Evolutionary conservation across 2,888 invertebrate genomes (phyloP).

Genomic region (Agrilus mali): DNA sequence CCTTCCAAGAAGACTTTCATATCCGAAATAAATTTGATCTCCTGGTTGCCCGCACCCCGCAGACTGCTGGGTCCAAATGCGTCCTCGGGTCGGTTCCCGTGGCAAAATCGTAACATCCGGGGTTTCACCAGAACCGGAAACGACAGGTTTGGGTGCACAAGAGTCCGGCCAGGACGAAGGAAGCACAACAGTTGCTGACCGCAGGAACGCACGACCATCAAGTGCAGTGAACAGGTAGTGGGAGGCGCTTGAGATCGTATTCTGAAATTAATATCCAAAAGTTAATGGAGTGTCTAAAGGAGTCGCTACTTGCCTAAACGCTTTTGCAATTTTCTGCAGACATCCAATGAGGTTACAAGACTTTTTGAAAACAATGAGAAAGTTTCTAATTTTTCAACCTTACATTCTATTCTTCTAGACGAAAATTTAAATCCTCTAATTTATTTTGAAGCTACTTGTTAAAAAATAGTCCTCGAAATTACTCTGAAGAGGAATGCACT

Average conservation of each 20-base stretch:
- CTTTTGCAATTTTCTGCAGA: too few relatives aligned
- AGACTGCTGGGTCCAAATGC: conserved; percentile 49
- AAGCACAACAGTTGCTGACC: conserved; percentile 44
- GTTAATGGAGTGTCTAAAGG: too few relatives aligned
- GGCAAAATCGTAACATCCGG: conserved; percentile 42
- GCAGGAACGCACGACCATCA: conserved; percentile 42
- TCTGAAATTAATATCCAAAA: conserved; percentile 31
- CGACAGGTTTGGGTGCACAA: conserved; percentile 30
- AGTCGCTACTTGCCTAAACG: too few relatives aligned
- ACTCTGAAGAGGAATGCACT: too few relatives aligned
- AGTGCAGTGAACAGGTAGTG: conserved; percentile 43
- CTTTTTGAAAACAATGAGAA: too few relatives aligned
- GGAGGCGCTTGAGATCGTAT: conserved; percentile 41
- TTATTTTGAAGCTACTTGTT: too few relatives aligned
- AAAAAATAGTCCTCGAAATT: too few relatives aligned
- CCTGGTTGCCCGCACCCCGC: conserved; percentile 45
- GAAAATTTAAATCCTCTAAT: too few relatives aligned
- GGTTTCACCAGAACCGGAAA: conserved; percentile 34
- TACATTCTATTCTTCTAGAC: not conserved
- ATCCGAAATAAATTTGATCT: conserved; percentile 43
- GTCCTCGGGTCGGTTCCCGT: conserved; percentile 38
- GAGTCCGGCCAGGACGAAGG: conserved; percentile 46
- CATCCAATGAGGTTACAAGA: too few relatives aligned
- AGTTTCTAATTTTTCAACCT: not conserved
- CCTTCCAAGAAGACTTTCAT: conserved; percentile 28